A percentile compares a stretch with the other conserved stretches of the same genome.
phyloP scores from a whole-genome alignment of 2,888 invertebrate species.

The Branchellion lobata region DNA sequence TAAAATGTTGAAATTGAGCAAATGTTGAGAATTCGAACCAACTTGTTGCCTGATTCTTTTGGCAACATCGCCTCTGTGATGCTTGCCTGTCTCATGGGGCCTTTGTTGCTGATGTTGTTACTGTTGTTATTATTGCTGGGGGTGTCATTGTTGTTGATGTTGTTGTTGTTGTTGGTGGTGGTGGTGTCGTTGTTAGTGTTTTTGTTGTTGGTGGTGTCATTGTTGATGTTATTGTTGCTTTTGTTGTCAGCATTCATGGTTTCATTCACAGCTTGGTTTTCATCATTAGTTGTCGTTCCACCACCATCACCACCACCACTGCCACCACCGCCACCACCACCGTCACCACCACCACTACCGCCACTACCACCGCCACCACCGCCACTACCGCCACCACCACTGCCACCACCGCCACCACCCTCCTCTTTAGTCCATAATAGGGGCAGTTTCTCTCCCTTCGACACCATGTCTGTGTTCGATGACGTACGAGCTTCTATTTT shows the following conservation, averaged over 20 bases:
- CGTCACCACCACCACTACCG: not conserved
- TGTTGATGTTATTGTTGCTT: not conserved
- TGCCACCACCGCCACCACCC: not conserved
- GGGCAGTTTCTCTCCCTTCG: slow-evolving; percentile 22
- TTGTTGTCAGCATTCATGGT: not conserved
- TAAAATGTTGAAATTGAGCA: too few relatives aligned
- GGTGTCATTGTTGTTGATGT: not conserved
- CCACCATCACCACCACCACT: not conserved
- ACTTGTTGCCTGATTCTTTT: not conserved
- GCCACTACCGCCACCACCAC: not conserved
- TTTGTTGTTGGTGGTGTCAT: too few relatives aligned
- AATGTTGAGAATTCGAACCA: too few relatives aligned
- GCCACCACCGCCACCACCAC: not conserved
- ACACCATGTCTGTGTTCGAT: slow-evolving; percentile 43
- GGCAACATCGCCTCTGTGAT: not conserved
- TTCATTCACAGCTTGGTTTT: not conserved
- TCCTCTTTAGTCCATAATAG: not conserved
- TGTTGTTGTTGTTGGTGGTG: not conserved
- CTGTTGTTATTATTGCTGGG: not conserved
- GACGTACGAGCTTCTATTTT: not conserved
- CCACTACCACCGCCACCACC: not conserved
- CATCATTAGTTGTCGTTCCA: not conserved
- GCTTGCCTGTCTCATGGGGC: not conserved
- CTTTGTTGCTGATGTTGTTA: not conserved
- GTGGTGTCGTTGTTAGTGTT: not conserved